Conservation (phyloP, 1,140 invertebrate genomes). For the Melitaea cinxia region DNA sequence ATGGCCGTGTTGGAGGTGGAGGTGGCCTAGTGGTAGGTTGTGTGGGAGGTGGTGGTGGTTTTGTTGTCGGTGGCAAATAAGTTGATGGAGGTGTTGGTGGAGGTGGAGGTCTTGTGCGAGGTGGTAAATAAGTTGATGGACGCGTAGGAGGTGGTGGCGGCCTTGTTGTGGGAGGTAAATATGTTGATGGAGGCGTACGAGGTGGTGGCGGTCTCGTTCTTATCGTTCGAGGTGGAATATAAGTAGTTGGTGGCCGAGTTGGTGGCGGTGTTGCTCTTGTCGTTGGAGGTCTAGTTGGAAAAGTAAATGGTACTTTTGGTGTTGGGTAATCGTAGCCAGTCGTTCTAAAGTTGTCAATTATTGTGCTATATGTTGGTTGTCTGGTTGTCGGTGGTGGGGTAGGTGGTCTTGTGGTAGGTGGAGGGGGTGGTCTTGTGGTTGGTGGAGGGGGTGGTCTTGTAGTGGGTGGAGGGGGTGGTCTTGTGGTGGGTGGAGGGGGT, state of each 20-base stretch:
- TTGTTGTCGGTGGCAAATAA: constrained; percentile 29
- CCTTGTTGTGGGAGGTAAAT: neutral
- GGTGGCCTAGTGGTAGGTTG: constrained; percentile 24
- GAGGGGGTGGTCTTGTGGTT: constrained; percentile 23
- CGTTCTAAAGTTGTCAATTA: constrained; percentile 20
- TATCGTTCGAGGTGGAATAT: constrained; percentile 13
- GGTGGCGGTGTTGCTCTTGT: constrained; percentile 25
- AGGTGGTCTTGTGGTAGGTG: too few species aligned
- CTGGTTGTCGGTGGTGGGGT: constrained; percentile 25
- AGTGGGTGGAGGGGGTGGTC: constrained; percentile 16
- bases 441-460: constrained; percentile 25
- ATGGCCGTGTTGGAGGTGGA: constrained; percentile 15
- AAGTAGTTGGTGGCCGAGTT: constrained; percentile 33
- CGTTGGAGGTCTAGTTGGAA: constrained; percentile 36
- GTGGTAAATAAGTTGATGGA: constrained; percentile 35
- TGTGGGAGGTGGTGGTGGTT: constrained; percentile 26
- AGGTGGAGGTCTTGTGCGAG: constrained; percentile 22
- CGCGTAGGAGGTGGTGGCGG: constrained; percentile 29
- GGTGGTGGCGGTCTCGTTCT: constrained; percentile 27
- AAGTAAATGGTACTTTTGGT: constrained; percentile 44
- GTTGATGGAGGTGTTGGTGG: constrained; percentile 37
- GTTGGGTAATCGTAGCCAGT: constrained; percentile 32
- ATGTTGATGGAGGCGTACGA: constrained; percentile 24
- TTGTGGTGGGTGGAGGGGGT: constrained; percentile 31
- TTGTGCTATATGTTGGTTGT: constrained; percentile 32